phyloP scores from a whole-genome alignment of 2,888 invertebrate species.

The Drosophila trichaetosa region DNA sequence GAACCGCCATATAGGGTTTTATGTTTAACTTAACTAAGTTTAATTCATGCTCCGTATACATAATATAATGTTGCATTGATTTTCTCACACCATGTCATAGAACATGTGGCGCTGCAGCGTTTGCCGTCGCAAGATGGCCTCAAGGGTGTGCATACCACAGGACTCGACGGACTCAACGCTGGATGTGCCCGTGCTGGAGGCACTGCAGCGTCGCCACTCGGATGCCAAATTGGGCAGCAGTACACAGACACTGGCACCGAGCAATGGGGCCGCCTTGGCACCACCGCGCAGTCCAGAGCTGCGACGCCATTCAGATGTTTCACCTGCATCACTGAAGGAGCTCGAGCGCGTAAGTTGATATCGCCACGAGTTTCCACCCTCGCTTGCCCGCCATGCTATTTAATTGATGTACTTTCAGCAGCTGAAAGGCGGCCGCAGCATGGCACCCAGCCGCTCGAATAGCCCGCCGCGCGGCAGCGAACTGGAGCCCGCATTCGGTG shows the following conservation, averaged over 20 bases:
- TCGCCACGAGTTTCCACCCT: background rate
- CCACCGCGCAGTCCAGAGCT: slow-evolving; percentile 94
- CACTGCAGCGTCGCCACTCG: slow-evolving; percentile 92
- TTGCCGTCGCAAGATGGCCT: slow-evolving; percentile 93
- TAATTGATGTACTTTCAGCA: slow-evolving; percentile 79
- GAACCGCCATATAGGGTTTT: slow-evolving; percentile 53
- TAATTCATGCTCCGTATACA: slow-evolving; percentile 55
- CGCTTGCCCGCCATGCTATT: background rate
- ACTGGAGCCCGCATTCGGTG: slow-evolving; percentile 79
- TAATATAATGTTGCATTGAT: slow-evolving; percentile 45
- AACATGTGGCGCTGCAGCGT: slow-evolving; percentile 95
- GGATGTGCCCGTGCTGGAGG: slow-evolving; percentile 92
- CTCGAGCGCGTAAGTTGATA: slow-evolving; percentile 90
- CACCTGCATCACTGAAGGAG: slow-evolving; percentile 94
- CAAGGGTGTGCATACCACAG: slow-evolving; percentile 90
- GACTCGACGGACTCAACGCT: slow-evolving; percentile 94
- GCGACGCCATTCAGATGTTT: slow-evolving; percentile 93
- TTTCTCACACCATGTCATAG: slow-evolving; percentile 83
- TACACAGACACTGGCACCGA: slow-evolving; percentile 85
- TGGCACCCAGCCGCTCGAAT: slow-evolving; percentile 88
- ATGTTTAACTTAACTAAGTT: slow-evolving; percentile 42
- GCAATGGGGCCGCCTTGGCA: slow-evolving; percentile 88
- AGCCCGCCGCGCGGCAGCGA: slow-evolving; percentile 86
- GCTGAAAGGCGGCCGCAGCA: slow-evolving; percentile 89
- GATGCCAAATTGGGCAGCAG: slow-evolving; percentile 89